Conservation (phyloP, 2,797 vertebrate species). For the Ambastaia sidthimunki region DNA sequence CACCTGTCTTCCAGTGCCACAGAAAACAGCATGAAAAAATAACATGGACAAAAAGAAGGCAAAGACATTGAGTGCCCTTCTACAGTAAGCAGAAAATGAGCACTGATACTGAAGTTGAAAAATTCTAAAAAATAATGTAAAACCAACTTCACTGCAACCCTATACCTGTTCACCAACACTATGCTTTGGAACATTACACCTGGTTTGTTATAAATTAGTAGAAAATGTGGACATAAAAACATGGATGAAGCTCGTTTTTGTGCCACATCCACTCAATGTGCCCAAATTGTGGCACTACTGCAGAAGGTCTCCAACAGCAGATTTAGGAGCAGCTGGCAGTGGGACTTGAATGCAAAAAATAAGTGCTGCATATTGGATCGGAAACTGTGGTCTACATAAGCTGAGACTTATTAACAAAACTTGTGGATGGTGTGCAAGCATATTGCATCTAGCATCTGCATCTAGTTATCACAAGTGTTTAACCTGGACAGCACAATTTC, state of each 20-base stretch:
- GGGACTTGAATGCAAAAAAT: background rate
- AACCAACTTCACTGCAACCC: background rate
- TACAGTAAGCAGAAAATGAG: background rate
- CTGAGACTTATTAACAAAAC: background rate
- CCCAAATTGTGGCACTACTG: background rate
- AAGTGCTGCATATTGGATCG: background rate
- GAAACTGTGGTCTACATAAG: background rate
- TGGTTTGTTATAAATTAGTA: background rate
- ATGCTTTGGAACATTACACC: background rate
- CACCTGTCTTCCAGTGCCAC: background rate
- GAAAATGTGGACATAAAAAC: background rate
- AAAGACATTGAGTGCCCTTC: background rate
- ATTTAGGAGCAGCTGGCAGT: background rate
- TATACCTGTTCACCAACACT: background rate
- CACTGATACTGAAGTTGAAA: background rate
- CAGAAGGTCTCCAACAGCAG: background rate
- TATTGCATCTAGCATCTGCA: background rate
- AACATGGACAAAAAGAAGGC: background rate
- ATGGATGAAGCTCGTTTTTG: background rate
- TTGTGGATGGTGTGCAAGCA: background rate
- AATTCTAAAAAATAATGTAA: too few relatives aligned
- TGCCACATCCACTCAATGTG: background rate
- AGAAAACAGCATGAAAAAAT: constrained; percentile 4
- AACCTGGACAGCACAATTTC: background rate
- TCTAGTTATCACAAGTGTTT: background rate